Base-by-base conservation (phyloP, 2,888 invertebrate genomes). In the Cacoxenus indagator region DNA sequence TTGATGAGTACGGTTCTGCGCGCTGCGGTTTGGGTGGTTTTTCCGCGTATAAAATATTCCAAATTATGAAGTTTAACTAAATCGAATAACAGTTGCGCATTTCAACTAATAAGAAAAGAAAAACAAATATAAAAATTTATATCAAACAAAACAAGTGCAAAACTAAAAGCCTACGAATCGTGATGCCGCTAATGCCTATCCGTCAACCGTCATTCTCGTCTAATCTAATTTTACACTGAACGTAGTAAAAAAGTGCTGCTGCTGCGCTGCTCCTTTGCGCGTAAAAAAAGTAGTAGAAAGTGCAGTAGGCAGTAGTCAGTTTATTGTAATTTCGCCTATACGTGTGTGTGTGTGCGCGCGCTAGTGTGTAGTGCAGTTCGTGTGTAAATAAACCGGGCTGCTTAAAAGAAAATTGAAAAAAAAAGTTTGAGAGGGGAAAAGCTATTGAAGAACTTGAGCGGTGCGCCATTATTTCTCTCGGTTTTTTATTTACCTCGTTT, bases 311-410 rank as follows among this genome's bases (percentile, higher is more conserved):
- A 9, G 9, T 31, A 31, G 31, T 8, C 31, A 9, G 9, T n/a
- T 31, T 9, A 9, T 37, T 14, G 37, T 37, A 37, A 14, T 37
- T 37, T 74, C 71, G 78, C 29, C 74, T 81, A 73, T 72, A 76
- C 75, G 71, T 74, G 75, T 67, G 59, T 69, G 64, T 67, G 27
- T 62, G 45, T 65, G 61, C 26, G 24, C n/a, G n/a, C n/a, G n/a
- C n/a, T n/a, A n/a, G n/a, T n/a, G n/a, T n/a, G n/a, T n/a, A n/a
- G n/a, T n/a, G n/a, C 19, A 51, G 14, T 46, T 43, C 27, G 46
- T 31, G 76, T 74, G 81, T 82, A 79, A 79, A 79, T 82, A 82
- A 79, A 82, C 78, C 78, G 78, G 82, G 81, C 77, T 81, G 78
- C 73, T 70, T 70, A 72, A 68, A 70, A 61, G 69, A 37, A 37